Evolutionary conservation across 2,888 invertebrate genomes (phyloP).

Genomic region (Pachycephus smyrnensis): DNA sequence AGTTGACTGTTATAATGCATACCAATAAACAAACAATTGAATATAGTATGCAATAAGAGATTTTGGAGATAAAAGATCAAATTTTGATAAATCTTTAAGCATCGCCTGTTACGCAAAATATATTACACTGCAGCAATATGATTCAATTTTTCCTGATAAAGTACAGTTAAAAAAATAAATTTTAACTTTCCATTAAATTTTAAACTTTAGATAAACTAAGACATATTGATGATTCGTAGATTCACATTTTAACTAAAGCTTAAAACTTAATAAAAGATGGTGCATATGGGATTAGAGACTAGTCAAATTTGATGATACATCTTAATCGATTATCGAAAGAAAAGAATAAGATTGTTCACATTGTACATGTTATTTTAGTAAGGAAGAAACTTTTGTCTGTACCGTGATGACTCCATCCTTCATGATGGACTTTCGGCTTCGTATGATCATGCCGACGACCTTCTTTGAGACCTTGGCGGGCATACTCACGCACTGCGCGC

Average conservation of each 20-base stretch:
- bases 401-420: conserved; percentile 91
- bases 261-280: not conserved
- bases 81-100: not conserved
- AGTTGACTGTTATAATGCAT: not conserved
- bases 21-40: not conserved
- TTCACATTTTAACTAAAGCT: not conserved
- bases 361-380: conserved; percentile 22
- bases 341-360: not conserved
- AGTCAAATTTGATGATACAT: not conserved
- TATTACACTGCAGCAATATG: not conserved
- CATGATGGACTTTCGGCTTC: conserved; percentile 87
- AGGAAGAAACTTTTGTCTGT: conserved; percentile 44
- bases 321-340: not conserved
- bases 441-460: conserved; percentile 88
- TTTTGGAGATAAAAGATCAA: not conserved
- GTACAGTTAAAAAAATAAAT: not conserved
- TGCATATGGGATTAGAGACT: not conserved
- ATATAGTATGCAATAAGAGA: not conserved
- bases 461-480: conserved; percentile 85
- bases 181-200: not conserved
- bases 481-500: conserved; percentile 69
- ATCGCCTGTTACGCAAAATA: not conserved
- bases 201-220: not conserved
- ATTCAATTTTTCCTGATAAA: not conserved
- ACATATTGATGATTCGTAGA: not conserved